Evolutionary conservation across 2,888 invertebrate genomes (phyloP).

Genomic region (Hetaerina titia): DNA sequence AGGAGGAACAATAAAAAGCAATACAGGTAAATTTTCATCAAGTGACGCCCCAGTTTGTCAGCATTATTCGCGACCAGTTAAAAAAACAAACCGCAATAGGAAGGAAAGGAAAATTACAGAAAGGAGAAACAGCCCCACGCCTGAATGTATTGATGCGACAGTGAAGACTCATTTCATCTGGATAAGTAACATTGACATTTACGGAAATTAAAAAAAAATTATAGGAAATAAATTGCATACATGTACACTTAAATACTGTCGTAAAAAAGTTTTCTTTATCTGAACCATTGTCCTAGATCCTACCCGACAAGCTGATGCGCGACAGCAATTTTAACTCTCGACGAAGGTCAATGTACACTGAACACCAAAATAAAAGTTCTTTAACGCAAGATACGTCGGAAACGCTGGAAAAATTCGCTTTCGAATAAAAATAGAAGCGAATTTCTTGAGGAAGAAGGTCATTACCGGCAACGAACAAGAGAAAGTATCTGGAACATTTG

Average conservation of each 20-base stretch:
- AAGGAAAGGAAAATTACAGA: neutral
- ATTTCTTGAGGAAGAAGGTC: neutral
- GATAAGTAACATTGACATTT: neutral
- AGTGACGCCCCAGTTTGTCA: no score
- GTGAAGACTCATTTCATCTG: neutral
- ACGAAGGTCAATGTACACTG: neutral
- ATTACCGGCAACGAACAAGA: neutral
- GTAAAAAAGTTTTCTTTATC: neutral
- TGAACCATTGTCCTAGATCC: neutral
- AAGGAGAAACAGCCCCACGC: neutral
- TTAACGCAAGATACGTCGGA: no score
- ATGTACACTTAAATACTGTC: neutral
- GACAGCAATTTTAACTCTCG: neutral
- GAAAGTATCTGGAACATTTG: neutral
- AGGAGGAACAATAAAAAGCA: no score
- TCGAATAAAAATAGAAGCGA: slow-evolving; percentile 2
- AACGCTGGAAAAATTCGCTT: neutral
- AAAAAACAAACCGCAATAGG: no score
- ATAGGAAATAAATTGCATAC: neutral
- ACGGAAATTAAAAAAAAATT: neutral
- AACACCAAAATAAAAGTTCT: neutral
- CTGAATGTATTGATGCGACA: neutral
- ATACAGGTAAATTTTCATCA: no score
- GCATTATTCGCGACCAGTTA: no score
- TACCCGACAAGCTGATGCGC: neutral